A percentile compares a stretch with the other conserved stretches of the same genome.
Evolutionary conservation across 1,140 invertebrate species (phyloP).

Genomic region (Littorina saxatilis): DNA sequence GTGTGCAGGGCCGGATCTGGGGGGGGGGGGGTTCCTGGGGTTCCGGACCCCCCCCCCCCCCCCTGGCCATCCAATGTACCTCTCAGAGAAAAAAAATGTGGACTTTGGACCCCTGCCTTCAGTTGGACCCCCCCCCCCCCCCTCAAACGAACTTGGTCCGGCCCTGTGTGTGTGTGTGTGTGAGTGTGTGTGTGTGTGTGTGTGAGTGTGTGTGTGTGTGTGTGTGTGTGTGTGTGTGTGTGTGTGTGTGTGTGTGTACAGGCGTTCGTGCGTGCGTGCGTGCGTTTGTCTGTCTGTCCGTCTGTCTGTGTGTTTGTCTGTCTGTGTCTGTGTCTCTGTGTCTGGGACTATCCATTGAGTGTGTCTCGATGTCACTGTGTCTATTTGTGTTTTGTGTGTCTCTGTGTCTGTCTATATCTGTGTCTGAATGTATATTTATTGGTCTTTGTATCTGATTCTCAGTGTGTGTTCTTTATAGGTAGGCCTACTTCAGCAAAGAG

Average conservation of each 20-base stretch:
- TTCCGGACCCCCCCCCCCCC: no score
- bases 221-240: slow-evolving; percentile 1
- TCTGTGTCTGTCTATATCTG: neutral
- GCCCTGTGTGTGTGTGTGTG: neutral
- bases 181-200: slow-evolving; percentile 11
- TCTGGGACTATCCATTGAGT: neutral
- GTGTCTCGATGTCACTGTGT: neutral
- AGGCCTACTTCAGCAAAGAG: no score
- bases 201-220: neutral
- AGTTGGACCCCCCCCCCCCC: no score
- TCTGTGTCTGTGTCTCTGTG: neutral
- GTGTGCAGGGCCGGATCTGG: no score
- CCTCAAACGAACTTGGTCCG: no score
- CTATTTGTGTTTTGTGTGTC: neutral
- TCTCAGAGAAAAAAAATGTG: no score
- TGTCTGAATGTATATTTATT: neutral
- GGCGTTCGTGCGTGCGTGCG: slow-evolving; percentile 2
- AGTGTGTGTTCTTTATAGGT: neutral
- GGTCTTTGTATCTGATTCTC: no score
- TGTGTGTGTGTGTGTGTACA: slow-evolving; percentile 8
- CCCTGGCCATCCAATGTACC: no score
- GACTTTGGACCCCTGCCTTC: no score
- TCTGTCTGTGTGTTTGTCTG: neutral
- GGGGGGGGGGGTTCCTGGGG: no score
- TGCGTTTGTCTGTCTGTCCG: neutral